These are phyloP conservation scores for Semotilus atromaculatus DNA, from an alignment of 2,797 vertebrate species.

Conservation along the genomic window DNA sequence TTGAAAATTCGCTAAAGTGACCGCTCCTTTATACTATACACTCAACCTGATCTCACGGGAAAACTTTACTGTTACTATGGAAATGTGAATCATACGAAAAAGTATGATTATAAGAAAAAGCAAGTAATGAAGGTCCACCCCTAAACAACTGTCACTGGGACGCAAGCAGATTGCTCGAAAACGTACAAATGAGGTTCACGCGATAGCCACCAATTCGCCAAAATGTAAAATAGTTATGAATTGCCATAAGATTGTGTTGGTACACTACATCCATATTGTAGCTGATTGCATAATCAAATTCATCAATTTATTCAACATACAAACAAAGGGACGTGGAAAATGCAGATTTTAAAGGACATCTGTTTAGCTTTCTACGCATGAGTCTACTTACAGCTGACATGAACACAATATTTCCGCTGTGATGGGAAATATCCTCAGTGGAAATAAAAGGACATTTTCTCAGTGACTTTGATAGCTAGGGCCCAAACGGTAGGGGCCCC, in stretches of 20 bases:
- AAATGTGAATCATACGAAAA: too few relatives aligned
- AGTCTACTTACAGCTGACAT: slow-evolving; percentile 4
- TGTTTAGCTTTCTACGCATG: background rate
- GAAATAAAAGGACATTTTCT: slow-evolving; percentile 25
- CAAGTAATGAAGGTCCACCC: background rate
- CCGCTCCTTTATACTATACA: too few relatives aligned
- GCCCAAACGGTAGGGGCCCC: background rate
- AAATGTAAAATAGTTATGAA: background rate
- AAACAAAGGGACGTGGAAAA: background rate
- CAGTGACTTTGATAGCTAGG: slow-evolving; percentile 11
- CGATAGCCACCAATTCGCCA: background rate
- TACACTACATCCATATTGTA: background rate
- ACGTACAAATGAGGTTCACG: background rate
- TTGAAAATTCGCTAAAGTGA: too few relatives aligned
- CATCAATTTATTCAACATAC: background rate
- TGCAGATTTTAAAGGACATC: background rate
- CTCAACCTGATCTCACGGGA: too few relatives aligned
- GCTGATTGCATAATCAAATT: background rate
- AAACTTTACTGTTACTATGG: too few relatives aligned
- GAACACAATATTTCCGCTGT: background rate
- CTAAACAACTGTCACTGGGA: background rate
- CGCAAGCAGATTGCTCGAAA: background rate
- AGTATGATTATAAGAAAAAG: too few relatives aligned
- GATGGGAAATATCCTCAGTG: background rate
- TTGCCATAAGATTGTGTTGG: background rate